phyloP scores from a whole-genome alignment of 1,140 invertebrate species.

The Aphaenogaster rudis region DNA sequence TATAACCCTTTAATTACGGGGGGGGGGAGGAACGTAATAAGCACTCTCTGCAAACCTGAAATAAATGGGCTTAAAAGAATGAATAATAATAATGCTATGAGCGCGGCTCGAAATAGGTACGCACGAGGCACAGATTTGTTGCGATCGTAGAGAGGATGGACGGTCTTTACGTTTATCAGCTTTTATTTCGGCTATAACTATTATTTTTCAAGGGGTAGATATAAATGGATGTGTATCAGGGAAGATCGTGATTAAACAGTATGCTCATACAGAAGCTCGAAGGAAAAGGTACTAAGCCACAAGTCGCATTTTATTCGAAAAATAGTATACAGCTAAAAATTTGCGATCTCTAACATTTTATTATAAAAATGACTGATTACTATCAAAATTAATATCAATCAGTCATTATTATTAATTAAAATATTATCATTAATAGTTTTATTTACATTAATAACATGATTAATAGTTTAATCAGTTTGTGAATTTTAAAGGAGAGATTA shows the following conservation, averaged over 20 bases:
- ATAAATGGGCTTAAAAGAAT: constrained; percentile 34
- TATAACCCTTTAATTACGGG: constrained; percentile 36
- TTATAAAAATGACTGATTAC: background rate
- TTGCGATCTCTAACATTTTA: background rate
- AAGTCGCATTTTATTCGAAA: background rate
- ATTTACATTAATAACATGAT: background rate
- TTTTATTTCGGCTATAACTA: constrained; percentile 3
- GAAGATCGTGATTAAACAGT: background rate
- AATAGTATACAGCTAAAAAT: background rate
- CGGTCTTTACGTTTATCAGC: background rate
- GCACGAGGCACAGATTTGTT: background rate
- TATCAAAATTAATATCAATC: background rate
- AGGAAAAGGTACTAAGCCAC: background rate
- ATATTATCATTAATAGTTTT: background rate
- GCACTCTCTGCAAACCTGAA: constrained; percentile 29
- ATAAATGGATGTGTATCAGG: background rate
- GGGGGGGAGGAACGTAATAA: background rate
- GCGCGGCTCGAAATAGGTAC: background rate
- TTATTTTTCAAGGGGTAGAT: background rate
- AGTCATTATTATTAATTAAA: background rate
- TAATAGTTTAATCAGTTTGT: background rate
- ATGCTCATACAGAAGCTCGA: background rate
- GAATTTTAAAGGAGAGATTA: background rate
- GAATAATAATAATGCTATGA: constrained; percentile 18
- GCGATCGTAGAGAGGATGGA: background rate